phyloP scores from a whole-genome alignment of 2,888 invertebrate genomes.

The Andrena chrysosceles region DNA sequence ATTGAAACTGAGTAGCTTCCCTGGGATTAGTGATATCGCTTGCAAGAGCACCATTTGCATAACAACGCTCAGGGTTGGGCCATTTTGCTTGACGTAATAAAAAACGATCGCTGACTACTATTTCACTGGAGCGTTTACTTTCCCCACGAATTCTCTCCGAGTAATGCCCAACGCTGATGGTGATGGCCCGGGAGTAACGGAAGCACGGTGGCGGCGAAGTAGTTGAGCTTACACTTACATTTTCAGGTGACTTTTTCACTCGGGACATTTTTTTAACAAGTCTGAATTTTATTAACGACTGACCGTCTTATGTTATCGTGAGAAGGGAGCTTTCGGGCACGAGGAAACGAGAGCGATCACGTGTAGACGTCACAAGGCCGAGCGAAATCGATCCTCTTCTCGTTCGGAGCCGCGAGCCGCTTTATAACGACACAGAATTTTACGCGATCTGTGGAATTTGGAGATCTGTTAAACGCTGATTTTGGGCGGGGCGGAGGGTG shows the following conservation, averaged over 20 bases:
- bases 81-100: slow-evolving; percentile 3
- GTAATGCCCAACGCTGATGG: slow-evolving; percentile 2
- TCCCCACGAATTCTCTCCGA: not conserved
- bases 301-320: not conserved
- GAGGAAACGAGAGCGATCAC: slow-evolving; percentile 23
- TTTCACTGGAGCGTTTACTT: not conserved
- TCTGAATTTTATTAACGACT: slow-evolving; percentile 1
- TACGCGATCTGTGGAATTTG: slow-evolving; percentile 34
- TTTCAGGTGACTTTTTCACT: slow-evolving; percentile 51
- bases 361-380: slow-evolving; percentile 22
- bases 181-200: not conserved
- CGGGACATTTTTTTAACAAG: slow-evolving; percentile 13
- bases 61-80: not conserved
- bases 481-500: not conserved
- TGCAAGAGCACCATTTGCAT: not conserved
- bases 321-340: not conserved
- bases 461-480: slow-evolving; percentile 25
- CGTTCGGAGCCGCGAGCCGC: slow-evolving; percentile 3
- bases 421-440: slow-evolving; percentile 15
- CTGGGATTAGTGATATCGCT: not conserved
- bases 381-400: slow-evolving; percentile 46
- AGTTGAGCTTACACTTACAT: slow-evolving; percentile 52
- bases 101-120: too few relatives aligned
- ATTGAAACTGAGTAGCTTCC: not conserved
- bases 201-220: slow-evolving; percentile 18